These are phyloP conservation scores for Pomatostomus ruficeps DNA, from an alignment of 2,113 vertebrate genomes.

Conservation along the genomic window DNA sequence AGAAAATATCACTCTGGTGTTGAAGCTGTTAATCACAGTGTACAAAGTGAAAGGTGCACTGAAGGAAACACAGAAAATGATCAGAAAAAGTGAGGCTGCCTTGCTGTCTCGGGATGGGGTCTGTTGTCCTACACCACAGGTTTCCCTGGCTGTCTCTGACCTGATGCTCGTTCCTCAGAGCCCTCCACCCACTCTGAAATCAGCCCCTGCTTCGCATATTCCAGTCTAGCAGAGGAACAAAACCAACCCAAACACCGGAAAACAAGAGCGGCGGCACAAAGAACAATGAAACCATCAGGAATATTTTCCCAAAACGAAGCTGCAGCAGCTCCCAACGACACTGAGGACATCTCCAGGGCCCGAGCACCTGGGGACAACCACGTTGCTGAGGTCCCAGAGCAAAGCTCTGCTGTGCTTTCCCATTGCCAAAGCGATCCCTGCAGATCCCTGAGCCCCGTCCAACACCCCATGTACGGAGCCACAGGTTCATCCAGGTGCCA, in stretches of 20 bases:
- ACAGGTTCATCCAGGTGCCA: background rate
- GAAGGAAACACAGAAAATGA: background rate
- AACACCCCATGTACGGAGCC: fast-evolving
- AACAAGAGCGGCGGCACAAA: fast-evolving
- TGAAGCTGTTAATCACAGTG: background rate
- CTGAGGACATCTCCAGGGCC: background rate
- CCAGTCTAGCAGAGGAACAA: background rate
- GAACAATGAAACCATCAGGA: background rate
- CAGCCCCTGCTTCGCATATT: background rate
- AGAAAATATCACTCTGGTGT: background rate
- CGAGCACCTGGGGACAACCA: background rate
- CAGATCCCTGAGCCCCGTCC: background rate
- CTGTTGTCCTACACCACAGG: background rate
- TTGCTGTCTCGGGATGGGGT: background rate
- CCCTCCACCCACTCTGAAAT: fast-evolving
- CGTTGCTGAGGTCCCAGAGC: background rate
- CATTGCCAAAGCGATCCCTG: background rate
- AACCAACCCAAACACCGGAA: background rate
- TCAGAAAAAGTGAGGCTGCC: background rate
- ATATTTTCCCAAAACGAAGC: background rate
- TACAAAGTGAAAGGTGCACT: background rate
- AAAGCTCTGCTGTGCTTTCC: background rate
- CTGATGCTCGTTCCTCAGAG: background rate
- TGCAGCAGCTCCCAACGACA: fast-evolving
- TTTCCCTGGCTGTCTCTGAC: background rate